Percentiles rank a stretch among this genome's conserved stretches.
phyloP scores from a whole-genome alignment of 2,888 invertebrate genomes.

The Pristionchus fissidentatus region DNA sequence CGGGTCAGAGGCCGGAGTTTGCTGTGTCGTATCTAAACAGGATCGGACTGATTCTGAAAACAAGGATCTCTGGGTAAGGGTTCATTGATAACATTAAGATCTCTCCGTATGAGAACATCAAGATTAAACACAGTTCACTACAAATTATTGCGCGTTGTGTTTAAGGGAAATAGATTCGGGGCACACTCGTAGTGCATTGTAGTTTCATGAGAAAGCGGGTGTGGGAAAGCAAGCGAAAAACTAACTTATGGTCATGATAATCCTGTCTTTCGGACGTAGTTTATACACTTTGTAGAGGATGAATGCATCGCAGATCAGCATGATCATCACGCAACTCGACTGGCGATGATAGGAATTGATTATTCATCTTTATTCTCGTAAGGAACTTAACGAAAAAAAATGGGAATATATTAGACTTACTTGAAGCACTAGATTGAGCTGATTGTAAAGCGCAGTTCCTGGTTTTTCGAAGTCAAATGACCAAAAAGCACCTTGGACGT shows the following conservation, averaged over 20 bases:
- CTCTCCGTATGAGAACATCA: too few species aligned
- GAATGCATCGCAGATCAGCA: conserved; percentile 6
- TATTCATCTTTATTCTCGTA: background rate
- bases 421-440: conserved; percentile 17
- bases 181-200: too few species aligned
- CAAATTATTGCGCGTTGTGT: too few species aligned
- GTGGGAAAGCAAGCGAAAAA: too few species aligned
- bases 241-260: too few species aligned
- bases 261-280: background rate
- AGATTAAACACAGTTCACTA: too few species aligned
- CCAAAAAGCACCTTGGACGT: background rate
- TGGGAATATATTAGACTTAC: background rate
- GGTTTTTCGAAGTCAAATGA: background rate
- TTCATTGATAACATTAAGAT: too few species aligned
- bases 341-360: too few species aligned
- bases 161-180: too few species aligned
- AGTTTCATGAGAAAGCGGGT: too few species aligned
- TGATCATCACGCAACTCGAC: background rate
- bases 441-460: conserved; percentile 10
- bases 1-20: background rate
- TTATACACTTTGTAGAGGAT: conserved; percentile 24
- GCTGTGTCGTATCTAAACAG: background rate
- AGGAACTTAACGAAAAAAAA: too few species aligned
- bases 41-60: conserved; percentile 25
- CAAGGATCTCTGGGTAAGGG: too few species aligned